These are phyloP conservation scores for Palythoa grandis DNA, from an alignment of 92 coral and sea anemone genomes.

Conservation along the genomic window DNA sequence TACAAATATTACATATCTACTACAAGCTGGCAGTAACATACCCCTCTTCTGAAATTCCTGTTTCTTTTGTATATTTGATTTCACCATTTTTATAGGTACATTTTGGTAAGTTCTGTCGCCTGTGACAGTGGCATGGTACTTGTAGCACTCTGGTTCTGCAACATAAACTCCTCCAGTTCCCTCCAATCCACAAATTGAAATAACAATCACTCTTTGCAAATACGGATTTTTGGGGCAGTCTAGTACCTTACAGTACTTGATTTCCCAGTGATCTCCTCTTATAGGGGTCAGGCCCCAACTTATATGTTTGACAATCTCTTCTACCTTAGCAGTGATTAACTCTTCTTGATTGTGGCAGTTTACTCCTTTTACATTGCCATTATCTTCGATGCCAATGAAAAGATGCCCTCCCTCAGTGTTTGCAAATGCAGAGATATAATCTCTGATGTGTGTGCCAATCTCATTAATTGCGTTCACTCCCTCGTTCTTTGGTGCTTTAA, in stretches of 20 bases:
- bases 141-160: neutral
- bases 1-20: too few relatives aligned
- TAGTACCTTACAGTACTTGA: neutral
- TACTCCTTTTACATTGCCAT: neutral
- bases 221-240: neutral
- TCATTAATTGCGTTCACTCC: neutral
- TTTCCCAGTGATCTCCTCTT: conserved; percentile 19
- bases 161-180: conserved; percentile 22
- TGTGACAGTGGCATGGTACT: neutral
- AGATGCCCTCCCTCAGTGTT: conserved; percentile 33
- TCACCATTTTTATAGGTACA: neutral
- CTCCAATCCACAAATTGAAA: conserved; percentile 1
- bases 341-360: neutral
- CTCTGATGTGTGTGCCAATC: too few relatives aligned
- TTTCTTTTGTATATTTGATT: neutral
- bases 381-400: conserved; percentile 17
- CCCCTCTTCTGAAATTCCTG: neutral
- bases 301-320: neutral
- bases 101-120: neutral
- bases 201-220: neutral
- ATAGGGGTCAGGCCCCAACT: neutral
- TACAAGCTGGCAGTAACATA: neutral
- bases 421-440: neutral
- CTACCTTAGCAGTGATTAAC: too few relatives aligned
- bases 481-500: neutral